Evolutionary conservation across 1,140 invertebrate species (phyloP).

Genomic region (Macrobrachium nipponense): DNA sequence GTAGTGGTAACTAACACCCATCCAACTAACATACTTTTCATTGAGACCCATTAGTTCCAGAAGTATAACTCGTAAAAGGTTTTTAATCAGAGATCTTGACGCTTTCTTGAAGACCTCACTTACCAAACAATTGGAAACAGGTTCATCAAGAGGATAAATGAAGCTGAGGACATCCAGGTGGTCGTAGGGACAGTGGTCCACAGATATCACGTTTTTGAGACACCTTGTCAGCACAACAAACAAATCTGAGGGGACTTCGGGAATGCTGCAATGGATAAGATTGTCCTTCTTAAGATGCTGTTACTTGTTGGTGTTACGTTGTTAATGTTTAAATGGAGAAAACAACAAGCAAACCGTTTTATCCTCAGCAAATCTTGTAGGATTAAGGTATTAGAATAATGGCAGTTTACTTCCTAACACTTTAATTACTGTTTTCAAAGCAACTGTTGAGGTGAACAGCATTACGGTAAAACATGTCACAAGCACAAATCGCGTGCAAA

Average conservation of each 20-base stretch:
- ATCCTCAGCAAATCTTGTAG: too few relatives aligned
- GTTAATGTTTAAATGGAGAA: too few relatives aligned
- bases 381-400: too few relatives aligned
- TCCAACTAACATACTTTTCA: too few relatives aligned
- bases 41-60: not conserved
- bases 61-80: not conserved
- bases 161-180: constrained; percentile 29
- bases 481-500: too few relatives aligned
- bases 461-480: not conserved
- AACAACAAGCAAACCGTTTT: too few relatives aligned
- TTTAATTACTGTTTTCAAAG: too few relatives aligned
- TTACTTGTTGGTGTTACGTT: too few relatives aligned
- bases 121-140: constrained; percentile 46
- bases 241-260: constrained; percentile 43
- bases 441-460: too few relatives aligned
- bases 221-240: constrained; percentile 56
- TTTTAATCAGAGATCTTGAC: not conserved
- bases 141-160: constrained; percentile 21
- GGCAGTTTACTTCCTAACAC: too few relatives aligned
- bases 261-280: not conserved
- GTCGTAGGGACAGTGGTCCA: not conserved
- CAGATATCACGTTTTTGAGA: not conserved
- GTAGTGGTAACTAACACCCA: not conserved
- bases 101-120: not conserved
- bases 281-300: too few relatives aligned